Base-by-base conservation (phyloP, 2,797 vertebrate genomes). In the Cyclopterus lumpus region DNA sequence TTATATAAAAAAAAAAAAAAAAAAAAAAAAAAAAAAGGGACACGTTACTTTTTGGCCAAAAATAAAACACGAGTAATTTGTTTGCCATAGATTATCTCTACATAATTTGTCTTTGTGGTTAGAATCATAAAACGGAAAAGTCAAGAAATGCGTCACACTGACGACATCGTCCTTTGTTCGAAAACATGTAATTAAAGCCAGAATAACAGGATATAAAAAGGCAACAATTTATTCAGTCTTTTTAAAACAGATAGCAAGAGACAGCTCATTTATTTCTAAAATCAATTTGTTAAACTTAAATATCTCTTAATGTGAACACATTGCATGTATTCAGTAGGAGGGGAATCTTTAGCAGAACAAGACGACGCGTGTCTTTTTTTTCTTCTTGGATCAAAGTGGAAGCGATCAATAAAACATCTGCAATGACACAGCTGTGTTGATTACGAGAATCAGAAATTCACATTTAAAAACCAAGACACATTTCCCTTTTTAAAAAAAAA, bases 161-260 rank as follows among this genome's bases (percentile, higher is more conserved):
- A 6, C 32, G n/a, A n/a, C 44, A 42, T 20, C 14, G 8, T n/a
- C 7, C 15, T 26, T 15, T 4, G 20, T 24, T 18, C n/a, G 42
- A 22, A 69, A 16, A 44, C 14, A 34, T 18, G 24, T 5, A 73
- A 55, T 36, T 30, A 66, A 86, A 67, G 64, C 16, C 69, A 66
- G 8, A 80, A 61, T 5, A 77, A 74, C 46, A 63, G 46, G n/a
- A 84, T 67, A 74, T 91, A 91, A 95, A 95, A 95, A 93, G 87
- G 88, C 85, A 88, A 92, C 90, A 90, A 89, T 94, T 92, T 94
- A 95, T 95, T 95, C 81, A 90, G 87, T 91, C 84, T 92, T 91
- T 92, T 89, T n/a, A n/a, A n/a, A 89, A 93, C 91, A 94, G 91
- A 94, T 90, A 88, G 83, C 71, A 22, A 86, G 83, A 86, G 74